Base-by-base conservation (phyloP, 2,797 vertebrate species). In the Sebastes matsubarae region DNA sequence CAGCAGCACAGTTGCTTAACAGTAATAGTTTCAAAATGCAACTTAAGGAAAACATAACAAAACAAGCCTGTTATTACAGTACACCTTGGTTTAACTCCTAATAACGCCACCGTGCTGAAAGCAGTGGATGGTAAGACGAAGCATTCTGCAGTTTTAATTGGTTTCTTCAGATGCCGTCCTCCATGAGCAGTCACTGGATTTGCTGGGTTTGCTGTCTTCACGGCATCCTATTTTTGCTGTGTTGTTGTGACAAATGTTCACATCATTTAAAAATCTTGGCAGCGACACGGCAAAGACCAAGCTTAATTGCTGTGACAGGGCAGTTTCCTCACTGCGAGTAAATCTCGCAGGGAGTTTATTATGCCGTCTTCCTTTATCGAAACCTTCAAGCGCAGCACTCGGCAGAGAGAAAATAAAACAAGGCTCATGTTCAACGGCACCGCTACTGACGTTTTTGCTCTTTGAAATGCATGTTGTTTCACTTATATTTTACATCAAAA, bases 281-380 rank as follows among this genome's bases (percentile, higher is more conserved):
- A 55, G 32, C 50, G 50, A 75, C 27, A 63, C n/a, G 12, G 46
- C n/a, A 65, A 54, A 54, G 25, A 25, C 7, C 9, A 27, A 32
- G 60, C 36, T 70, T 78, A 68, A 77, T 68, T 69, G 66, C 69
- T 72, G 30, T 79, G 63, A 75, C 79, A 78, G 29, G 46, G 27
- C 25, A 60, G 58, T 77, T 79, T 75, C 50, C 30, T 73, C 60
- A 16, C 29, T 69, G 46, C 34, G 9, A 42, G 68, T 73, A 61
- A 36, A 54, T 66, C 71, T 80, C 1, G 2, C 57, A 5, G n/a
- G 59, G 58, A 32, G 75, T 75, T n/a, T 34, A 12, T 80, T 64
- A 36, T 67, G 25, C 38, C 55, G 32, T 36, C 25, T 61, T 75
- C 27, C 50, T 55, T 79, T 34, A 36, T n/a, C 1, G 1, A 73